phyloP scores from a whole-genome alignment of 2,113 vertebrate genomes.

The Neolamprologus modestus region DNA sequence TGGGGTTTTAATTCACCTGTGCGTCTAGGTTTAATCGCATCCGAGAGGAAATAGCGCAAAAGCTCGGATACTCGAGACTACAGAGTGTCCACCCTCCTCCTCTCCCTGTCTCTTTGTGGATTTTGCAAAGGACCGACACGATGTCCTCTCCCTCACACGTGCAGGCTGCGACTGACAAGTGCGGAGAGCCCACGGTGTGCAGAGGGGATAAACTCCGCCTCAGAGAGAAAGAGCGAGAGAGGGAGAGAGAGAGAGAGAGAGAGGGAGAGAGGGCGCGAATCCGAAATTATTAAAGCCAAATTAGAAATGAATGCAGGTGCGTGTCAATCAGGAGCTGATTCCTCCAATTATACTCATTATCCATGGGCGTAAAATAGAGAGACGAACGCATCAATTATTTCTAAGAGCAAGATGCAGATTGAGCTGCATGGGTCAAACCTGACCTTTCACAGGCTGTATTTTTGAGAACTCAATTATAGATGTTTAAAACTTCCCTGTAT shows the following conservation, averaged over 20 bases:
- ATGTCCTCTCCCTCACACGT: slow-evolving; percentile 13
- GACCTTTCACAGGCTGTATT: background rate
- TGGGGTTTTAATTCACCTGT: background rate
- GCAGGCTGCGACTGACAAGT: slow-evolving; percentile 58
- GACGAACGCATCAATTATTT: background rate
- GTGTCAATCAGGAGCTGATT: slow-evolving; percentile 5
- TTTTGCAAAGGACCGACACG: background rate
- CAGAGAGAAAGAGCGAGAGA: slow-evolving; percentile 3
- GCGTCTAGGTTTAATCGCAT: background rate
- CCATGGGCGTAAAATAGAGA: background rate
- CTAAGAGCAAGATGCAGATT: background rate
- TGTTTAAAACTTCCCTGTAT: background rate
- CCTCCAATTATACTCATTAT: background rate
- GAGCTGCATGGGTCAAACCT: background rate
- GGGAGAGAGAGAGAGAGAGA: background rate
- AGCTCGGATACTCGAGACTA: background rate
- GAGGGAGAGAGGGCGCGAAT: slow-evolving; percentile 26
- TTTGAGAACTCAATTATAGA: background rate
- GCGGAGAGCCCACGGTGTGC: slow-evolving; percentile 40
- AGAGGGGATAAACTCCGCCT: slow-evolving; percentile 58
- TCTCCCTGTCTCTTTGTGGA: background rate
- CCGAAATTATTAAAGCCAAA: slow-evolving; percentile 16
- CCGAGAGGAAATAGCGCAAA: background rate
- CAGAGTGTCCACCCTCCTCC: background rate
- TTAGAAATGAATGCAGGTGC: slow-evolving; percentile 26